Base-by-base conservation (phyloP, 2,797 vertebrate genomes). In the Loriculus beryllinus region DNA sequence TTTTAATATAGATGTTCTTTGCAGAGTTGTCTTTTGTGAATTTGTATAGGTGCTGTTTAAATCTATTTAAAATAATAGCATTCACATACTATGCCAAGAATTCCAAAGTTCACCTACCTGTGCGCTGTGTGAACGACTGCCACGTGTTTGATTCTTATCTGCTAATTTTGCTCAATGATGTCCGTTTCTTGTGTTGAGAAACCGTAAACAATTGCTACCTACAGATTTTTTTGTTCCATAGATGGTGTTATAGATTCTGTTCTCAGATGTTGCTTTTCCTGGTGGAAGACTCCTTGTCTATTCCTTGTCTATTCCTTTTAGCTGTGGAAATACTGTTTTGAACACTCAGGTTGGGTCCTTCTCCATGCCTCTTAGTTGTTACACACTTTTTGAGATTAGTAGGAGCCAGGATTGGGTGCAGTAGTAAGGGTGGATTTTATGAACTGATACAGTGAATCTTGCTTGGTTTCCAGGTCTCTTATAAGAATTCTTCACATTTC, bases 281-380 rank as follows among this genome's bases (percentile, higher is more conserved):
- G 5, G n/a, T 12, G 35, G 7, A 88, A 35, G 23, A 19, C 21
- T 69, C 19, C 20, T 39, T n/a, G n/a, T n/a, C n/a, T n/a, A n/a
- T n/a, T n/a, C n/a, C n/a, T 37, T 72, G 49, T 59, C 18, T 87
- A 2, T 59, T 63, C 37, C 80, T 63, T 63, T 40, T 72, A 39
- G 16, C 54, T 77, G 12, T 52, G 14, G n/a, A 20, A 21, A 2
- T 29, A 37, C 47, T 37, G n/a, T 33, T 86, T 37, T 29, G 31
- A 79, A 51, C 19, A 25, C 20, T 14, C 8, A 6, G 1, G 22
- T 63, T 72, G 19, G 60, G 35, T 71, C 29, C 16, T 75, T 29
- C 49, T 39, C 20, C 0, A 0, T 2, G 1, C 6, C 15, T 64
- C 54, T 65, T 16, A n/a, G 45, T 84, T 63, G 7, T 79, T 62